Conservation (phyloP, 2,797 vertebrate species). For the Semaprochilodus insignis region DNA sequence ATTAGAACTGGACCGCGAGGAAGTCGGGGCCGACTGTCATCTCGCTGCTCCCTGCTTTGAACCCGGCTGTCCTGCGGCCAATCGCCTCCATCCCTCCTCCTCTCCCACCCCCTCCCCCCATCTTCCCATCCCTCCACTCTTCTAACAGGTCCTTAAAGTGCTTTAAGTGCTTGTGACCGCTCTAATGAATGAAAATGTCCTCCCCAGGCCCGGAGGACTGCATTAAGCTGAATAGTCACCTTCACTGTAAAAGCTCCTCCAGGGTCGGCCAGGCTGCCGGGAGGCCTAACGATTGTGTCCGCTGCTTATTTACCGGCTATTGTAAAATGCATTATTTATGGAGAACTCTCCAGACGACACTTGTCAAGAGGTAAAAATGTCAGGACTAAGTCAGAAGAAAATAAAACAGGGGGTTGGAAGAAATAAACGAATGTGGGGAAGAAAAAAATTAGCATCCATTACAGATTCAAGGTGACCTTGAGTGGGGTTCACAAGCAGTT, state of each 20-base stretch:
- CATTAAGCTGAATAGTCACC: conserved; percentile 99
- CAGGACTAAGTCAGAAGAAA: conserved; percentile 82
- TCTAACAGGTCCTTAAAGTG: conserved; percentile 93
- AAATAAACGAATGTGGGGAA: conserved; percentile 68
- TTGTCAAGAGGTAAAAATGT: conserved; percentile 96
- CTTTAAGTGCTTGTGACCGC: conserved; percentile 98
- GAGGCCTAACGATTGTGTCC: conserved; percentile 94
- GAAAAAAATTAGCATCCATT: conserved; percentile 85
- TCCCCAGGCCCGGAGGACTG: conserved; percentile 83
- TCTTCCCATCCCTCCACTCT: conserved; percentile 71
- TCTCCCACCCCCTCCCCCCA: conserved; percentile 55
- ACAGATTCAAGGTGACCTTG: conserved; percentile 91
- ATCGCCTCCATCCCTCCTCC: conserved; percentile 73
- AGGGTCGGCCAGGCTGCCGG: conserved; percentile 83
- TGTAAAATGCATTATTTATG: conserved; percentile 99
- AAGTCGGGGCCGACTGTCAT: conserved; percentile 70
- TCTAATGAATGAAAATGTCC: conserved; percentile 99
- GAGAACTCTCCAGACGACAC: conserved; percentile 91
- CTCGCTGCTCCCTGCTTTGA: conserved; percentile 74
- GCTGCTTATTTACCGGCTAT: conserved; percentile 98
- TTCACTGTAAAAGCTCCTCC: conserved; percentile 98
- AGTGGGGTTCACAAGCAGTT: conserved; percentile 91
- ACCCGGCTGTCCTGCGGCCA: conserved; percentile 64
- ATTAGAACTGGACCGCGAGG: conserved; percentile 64
- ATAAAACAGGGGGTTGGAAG: conserved; percentile 3